A percentile compares a stretch with the other conserved stretches of the same genome.
phyloP scores from a whole-genome alignment of 2,113 vertebrate species.

The Percopsis transmontana region DNA sequence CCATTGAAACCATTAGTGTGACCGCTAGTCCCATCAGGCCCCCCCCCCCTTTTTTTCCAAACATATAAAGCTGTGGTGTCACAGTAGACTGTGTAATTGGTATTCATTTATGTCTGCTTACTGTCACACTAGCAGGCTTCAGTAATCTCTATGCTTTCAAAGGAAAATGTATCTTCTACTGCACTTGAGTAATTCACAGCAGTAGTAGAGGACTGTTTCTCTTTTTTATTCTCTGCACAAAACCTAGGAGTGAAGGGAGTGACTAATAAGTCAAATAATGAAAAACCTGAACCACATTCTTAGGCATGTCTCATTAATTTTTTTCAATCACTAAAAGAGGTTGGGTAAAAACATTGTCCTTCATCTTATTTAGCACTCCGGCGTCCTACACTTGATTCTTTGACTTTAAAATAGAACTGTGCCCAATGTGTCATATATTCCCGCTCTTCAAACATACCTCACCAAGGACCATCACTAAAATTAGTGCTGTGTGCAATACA shows the following conservation, averaged over 20 bases:
- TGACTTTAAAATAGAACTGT: constrained; percentile 55
- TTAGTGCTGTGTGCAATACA: too few species aligned
- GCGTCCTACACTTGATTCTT: constrained; percentile 4
- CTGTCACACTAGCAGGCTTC: constrained; percentile 36
- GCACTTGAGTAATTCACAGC: constrained; percentile 1
- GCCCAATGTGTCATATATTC: constrained; percentile 46
- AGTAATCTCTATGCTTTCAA: constrained; percentile 9
- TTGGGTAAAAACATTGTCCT: constrained; percentile 53
- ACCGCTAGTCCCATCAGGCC: constrained; percentile 53
- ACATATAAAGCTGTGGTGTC: constrained; percentile 44
- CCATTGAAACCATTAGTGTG: constrained; percentile 34
- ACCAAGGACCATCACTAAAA: constrained; percentile 8
- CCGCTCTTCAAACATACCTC: constrained; percentile 8
- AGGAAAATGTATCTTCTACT: constrained; percentile 31
- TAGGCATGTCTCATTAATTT: too few species aligned
- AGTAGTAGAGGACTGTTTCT: too few species aligned
- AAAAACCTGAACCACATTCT: too few species aligned
- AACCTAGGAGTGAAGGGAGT: not conserved
- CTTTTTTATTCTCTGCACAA: not conserved
- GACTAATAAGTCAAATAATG: too few species aligned
- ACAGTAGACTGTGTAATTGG: constrained; percentile 62
- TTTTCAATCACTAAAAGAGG: not conserved
- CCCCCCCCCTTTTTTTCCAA: constrained; percentile 35
- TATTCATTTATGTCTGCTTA: constrained; percentile 65
- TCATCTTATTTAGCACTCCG: constrained; percentile 1